Evolutionary conservation across 1,140 invertebrate genomes (phyloP), one percentile per base, ranked within the genome.

Genomic region (Drosophila eugracilis): DNA sequence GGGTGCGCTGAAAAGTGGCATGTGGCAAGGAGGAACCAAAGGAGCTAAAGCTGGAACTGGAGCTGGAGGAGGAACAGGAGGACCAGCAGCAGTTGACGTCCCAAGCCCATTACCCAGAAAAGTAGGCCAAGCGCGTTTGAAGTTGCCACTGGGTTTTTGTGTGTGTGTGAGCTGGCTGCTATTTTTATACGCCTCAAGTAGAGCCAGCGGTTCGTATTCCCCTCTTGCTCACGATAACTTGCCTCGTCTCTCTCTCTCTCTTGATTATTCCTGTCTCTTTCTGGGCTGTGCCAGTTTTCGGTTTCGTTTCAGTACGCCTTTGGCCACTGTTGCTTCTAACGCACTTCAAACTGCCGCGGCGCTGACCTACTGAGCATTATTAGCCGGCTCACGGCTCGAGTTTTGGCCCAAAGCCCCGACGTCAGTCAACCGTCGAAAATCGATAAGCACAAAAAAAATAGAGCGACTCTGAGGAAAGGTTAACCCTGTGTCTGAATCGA

Each of bases 81-180:
- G 24, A 39, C 24, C 54, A 48, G 66, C 37, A 69, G 63, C 54
- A 59, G 72, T 42, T 76, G 81, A 17, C 54, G 79, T 86, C 81
- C 81, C 83, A 88, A 74, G 60, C 45, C 81, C 81, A 81, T 81
- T 86, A 78, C 69, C 60, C 55, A 39, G 55, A 44, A 66, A 86
- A 77, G 73, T 86, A 88, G 81, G 83, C 81, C 83, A 86, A 88
- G 83, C 83, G 81, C 81, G 81, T 81, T 86, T 88, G 81, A 86
- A 86, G 83, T 86, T 85, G 75, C 67, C 81, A 77, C 48, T 76
- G 80, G 57, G 72, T 79, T 36, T 63, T 12, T 78, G 67, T 53
- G 44, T 55, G 39, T 78, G 67, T 53, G 42, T 55, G 39, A 50
- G 37, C 34, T 57, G 55, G 7, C 47, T 69, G 73, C 78, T 86